Base-by-base conservation (phyloP, 2,888 invertebrate species). In the Eudemis profundana region DNA sequence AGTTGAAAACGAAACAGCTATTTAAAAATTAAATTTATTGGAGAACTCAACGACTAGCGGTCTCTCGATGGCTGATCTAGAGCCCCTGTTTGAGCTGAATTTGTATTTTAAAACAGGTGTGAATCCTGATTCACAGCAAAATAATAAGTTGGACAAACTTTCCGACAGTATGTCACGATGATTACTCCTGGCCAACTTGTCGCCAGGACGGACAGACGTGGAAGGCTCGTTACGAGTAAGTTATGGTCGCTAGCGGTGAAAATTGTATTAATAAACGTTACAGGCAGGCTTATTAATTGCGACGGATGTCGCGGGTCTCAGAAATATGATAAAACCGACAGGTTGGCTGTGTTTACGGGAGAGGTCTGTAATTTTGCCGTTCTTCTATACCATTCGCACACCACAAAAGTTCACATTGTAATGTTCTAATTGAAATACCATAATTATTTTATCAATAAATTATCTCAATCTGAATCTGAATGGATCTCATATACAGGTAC, bases 231-330 rank as follows among this genome's bases (percentile, higher is more conserved):
- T 69, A 66, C 19, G 33, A 14, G 68, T 74, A 72, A 76, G 69
- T 65, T 70, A 75, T 72, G 17, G 61, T 67, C 12, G 19, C 36
- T 66, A 67, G 66, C 70, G 64, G 60, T 59, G 70, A 68, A 72
- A 78, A 70, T 69, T 67, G 62, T 62, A 65, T 70, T 71, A 74
- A 76, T 77, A 77, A 71, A 53, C 57, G 49, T n/a, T 38, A 54
- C 36, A 66, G 62, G 66, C 65, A 23, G 63, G 46, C 66, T 70
- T 62, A 72, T 69, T 68, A 69, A 74, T 72, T 70, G 72, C 69
- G 61, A 63, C 64, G 73, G 78, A 76, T 73, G 69, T 77, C 74
- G 67, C 46, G 14, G 36, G n/a, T 33, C 33, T 64, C 40, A 42
- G 17, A 21, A 40, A 46, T 61, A 53, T 46, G 29, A 50, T 27